Percentiles rank a stretch among this genome's conserved stretches.
Evolutionary conservation across 2,797 vertebrate species (phyloP).

Genomic region (Acrocephalus scirpaceus): DNA sequence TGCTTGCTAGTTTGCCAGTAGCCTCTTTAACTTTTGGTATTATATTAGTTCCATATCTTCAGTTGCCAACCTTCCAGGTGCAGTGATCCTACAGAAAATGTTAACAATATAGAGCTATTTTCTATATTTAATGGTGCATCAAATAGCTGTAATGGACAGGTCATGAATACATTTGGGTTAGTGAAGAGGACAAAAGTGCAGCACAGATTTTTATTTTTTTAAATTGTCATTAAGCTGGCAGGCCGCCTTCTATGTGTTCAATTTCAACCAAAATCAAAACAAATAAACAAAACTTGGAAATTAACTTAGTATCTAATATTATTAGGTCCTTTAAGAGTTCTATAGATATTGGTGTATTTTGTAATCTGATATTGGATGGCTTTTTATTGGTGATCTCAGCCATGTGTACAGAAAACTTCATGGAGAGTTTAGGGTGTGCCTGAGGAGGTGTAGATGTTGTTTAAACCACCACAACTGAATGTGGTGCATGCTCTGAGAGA

Average conservation of each 20-base stretch:
- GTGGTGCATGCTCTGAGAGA: not conserved
- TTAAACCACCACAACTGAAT: not conserved
- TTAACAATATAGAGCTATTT: not conserved
- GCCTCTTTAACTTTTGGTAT: not conserved
- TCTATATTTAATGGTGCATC: not conserved
- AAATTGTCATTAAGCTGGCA: not conserved
- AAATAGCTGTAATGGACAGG: not conserved
- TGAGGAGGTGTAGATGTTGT: rapidly evolving
- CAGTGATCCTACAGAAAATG: not conserved
- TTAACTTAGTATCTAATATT: not conserved
- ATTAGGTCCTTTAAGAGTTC: not conserved
- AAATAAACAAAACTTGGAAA: not conserved
- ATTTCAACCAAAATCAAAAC: not conserved
- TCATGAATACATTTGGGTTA: not conserved
- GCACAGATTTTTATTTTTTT: not conserved
- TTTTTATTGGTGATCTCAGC: not conserved
- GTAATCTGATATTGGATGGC: not conserved
- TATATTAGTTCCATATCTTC: not conserved
- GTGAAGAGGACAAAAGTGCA: not conserved
- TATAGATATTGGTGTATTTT: not conserved
- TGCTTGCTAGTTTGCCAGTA: not conserved
- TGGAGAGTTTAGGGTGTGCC: not conserved
- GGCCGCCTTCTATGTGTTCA: not conserved
- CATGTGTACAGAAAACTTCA: not conserved
- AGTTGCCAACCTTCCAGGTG: not conserved